A percentile compares a stretch with the other conserved stretches of the same genome.
phyloP scores from a whole-genome alignment of 2,113 vertebrate species.

The Odocoileus virginianus region DNA sequence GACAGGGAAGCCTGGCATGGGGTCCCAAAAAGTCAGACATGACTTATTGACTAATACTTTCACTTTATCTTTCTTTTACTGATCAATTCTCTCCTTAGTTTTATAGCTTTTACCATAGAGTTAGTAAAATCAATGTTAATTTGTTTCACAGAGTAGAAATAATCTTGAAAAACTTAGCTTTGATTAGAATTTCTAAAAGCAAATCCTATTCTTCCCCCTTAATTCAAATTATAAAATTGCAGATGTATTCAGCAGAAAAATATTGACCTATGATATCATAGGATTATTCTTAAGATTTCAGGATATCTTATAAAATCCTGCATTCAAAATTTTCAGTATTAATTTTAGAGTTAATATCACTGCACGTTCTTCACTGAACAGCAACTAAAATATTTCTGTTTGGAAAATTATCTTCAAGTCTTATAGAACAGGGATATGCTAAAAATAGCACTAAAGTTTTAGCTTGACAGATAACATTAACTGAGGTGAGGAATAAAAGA shows the following conservation, averaged over 20 bases:
- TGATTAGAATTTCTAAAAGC: constrained; percentile 55
- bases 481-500: neutral
- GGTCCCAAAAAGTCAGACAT: neutral
- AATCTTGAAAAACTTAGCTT: constrained; percentile 40
- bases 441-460: constrained; percentile 3
- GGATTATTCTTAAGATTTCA: neutral
- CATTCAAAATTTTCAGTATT: constrained; percentile 48
- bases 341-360: neutral
- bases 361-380: neutral
- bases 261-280: neutral
- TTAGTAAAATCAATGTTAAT: constrained; percentile 39
- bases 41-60: neutral
- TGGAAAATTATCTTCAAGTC: constrained; percentile 38
- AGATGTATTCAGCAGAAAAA: constrained; percentile 17
- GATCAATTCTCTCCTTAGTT: neutral
- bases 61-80: neutral
- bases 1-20: neutral
- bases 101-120: neutral
- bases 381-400: constrained; percentile 36
- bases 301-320: neutral
- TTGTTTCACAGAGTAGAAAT: constrained; percentile 43
- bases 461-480: neutral
- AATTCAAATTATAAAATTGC: constrained; percentile 43
- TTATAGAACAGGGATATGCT: neutral
- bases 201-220: constrained; percentile 19